Conservation (phyloP, 2,113 vertebrate species). For the Brachionichthys hirsutus region DNA sequence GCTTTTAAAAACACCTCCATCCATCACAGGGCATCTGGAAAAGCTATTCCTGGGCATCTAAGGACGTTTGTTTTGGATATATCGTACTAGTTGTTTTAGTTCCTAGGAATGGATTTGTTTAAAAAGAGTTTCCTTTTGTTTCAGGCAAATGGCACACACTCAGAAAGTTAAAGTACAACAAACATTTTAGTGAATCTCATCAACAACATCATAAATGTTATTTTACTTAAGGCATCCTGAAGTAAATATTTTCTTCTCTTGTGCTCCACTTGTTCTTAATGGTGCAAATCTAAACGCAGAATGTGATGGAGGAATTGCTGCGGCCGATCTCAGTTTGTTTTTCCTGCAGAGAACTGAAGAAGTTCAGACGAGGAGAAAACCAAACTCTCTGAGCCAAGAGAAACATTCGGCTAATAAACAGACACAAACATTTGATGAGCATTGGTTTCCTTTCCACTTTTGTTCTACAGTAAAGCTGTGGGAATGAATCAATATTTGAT, state of each 20-base stretch:
- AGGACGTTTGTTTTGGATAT: slow-evolving; percentile 9
- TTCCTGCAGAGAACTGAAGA: slow-evolving; percentile 37
- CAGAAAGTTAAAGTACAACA: slow-evolving; percentile 14
- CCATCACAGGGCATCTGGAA: slow-evolving; percentile 15
- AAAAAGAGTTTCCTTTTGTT: slow-evolving; percentile 1
- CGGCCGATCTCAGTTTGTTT: slow-evolving; percentile 53
- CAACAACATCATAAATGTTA: slow-evolving; percentile 16
- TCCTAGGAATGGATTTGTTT: slow-evolving; percentile 21
- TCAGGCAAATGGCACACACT: neutral
- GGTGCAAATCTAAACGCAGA: slow-evolving; percentile 26
- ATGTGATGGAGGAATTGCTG: slow-evolving; percentile 30
- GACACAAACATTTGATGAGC: slow-evolving; percentile 8
- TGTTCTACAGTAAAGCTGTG: slow-evolving; percentile 7
- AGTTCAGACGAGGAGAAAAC: slow-evolving; percentile 40
- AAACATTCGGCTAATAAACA: slow-evolving; percentile 34
- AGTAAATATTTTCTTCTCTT: slow-evolving; percentile 28
- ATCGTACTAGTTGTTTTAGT: neutral
- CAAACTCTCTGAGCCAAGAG: slow-evolving; percentile 33
- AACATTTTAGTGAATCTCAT: slow-evolving; percentile 20
- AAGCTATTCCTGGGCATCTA: slow-evolving; percentile 11
- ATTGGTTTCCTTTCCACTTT: slow-evolving; percentile 27
- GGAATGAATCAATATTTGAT: slow-evolving; percentile 4
- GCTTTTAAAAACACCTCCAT: neutral
- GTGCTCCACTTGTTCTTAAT: slow-evolving; percentile 16
- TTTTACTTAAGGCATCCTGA: neutral